phyloP scores from a whole-genome alignment of 2,797 vertebrate species.

The Phrynocephalus vlangalii region DNA sequence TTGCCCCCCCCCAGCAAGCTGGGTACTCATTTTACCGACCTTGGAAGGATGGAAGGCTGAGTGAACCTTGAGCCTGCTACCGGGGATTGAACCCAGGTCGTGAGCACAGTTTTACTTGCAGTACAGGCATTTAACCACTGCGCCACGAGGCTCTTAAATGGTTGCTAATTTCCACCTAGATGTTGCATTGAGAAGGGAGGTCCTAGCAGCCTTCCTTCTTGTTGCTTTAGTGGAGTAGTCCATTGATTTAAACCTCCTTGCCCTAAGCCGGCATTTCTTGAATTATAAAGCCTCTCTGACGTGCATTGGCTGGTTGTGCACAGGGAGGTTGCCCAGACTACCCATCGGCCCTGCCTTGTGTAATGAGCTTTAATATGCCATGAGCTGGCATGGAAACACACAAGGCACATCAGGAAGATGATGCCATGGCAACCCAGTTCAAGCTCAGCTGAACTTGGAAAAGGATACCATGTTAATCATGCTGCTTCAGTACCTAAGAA shows the following conservation, averaged over 20 bases:
- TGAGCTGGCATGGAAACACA: neutral
- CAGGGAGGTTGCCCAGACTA: neutral
- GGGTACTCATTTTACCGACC: too few species aligned
- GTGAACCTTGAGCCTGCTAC: too few species aligned
- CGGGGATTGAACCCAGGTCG: too few species aligned
- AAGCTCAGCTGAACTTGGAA: neutral
- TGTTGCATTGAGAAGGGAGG: neutral
- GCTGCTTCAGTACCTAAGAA: neutral
- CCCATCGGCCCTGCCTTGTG: neutral
- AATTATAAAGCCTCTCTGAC: too few species aligned
- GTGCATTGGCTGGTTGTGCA: neutral
- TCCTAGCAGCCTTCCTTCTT: neutral
- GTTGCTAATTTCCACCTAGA: neutral
- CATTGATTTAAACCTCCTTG: neutral
- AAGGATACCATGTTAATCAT: neutral
- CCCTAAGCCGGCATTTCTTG: neutral
- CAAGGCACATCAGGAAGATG: conserved; percentile 1
- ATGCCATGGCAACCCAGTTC: neutral
- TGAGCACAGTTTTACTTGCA: too few species aligned
- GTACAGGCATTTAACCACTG: too few species aligned
- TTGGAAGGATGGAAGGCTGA: too few species aligned
- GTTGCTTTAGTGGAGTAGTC: fast-evolving
- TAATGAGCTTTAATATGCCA: neutral
- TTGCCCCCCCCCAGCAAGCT: too few species aligned
- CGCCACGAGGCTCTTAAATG: too few species aligned